A percentile compares a stretch with the other conserved stretches of the same genome.
Evolutionary conservation across 2,888 invertebrate species (phyloP).

Genomic region (Eristalis tenax): DNA sequence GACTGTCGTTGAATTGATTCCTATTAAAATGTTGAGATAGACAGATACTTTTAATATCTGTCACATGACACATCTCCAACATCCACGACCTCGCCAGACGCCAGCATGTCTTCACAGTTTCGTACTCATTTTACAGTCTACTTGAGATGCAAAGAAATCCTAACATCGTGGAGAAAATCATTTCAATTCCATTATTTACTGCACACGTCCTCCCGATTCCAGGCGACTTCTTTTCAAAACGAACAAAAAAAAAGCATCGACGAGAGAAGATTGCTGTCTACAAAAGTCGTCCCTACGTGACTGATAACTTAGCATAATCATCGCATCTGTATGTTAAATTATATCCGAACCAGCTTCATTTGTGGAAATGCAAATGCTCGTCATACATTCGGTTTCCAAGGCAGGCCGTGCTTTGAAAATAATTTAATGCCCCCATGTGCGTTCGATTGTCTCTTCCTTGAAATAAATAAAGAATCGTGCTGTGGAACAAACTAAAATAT

Average conservation of each 20-base stretch:
- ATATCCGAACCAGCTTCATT: background rate
- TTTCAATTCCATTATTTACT: background rate
- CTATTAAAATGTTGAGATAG: background rate
- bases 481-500: background rate
- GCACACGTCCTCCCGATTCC: background rate
- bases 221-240: background rate
- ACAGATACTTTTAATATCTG: background rate
- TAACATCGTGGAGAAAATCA: background rate
- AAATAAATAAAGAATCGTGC: background rate
- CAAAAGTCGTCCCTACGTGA: conserved; percentile 36
- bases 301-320: conserved; percentile 27
- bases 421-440: background rate
- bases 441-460: background rate
- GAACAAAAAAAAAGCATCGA: too few relatives aligned
- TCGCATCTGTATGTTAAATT: conserved; percentile 13
- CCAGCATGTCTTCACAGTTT: background rate
- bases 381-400: background rate
- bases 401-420: background rate
- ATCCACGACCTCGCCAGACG: background rate
- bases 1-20: background rate
- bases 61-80: background rate
- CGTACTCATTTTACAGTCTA: background rate
- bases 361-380: background rate
- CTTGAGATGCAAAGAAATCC: background rate
- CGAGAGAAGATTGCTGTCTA: background rate